Percentiles rank a stretch among this genome's conserved stretches.
Evolutionary conservation across 2,888 invertebrate genomes (phyloP).

Genomic region (Nemotelus nigrinus): DNA sequence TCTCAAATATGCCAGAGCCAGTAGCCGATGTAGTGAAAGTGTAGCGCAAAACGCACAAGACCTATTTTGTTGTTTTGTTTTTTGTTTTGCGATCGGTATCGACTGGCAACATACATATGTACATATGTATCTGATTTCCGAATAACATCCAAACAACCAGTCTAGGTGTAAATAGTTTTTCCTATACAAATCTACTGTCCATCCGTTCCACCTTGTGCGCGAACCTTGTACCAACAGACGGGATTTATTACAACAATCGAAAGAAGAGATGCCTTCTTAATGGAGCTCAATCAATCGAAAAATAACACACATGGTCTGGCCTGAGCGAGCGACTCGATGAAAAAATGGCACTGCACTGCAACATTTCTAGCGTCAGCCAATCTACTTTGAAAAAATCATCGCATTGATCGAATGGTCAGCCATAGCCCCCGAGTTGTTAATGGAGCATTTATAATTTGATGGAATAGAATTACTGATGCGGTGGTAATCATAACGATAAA

Average conservation of each 20-base stretch:
- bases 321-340: neutral
- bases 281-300: neutral
- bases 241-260: conserved; percentile 16
- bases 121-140: no score
- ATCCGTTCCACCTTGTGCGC: conserved; percentile 30
- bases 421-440: conserved; percentile 34
- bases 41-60: conserved; percentile 1
- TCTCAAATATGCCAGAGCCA: no score
- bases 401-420: neutral
- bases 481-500: conserved; percentile 21
- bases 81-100: no score
- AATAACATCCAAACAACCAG: no score
- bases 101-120: no score
- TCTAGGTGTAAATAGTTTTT: no score
- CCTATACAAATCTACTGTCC: neutral
- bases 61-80: neutral
- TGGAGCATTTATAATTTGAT: conserved; percentile 36
- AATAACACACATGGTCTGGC: neutral
- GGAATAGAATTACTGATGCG: conserved; percentile 17
- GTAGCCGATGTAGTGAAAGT: conserved; percentile 18
- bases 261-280: conserved; percentile 5
- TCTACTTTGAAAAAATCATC: neutral
- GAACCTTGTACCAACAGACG: conserved; percentile 17
- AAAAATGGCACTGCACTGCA: neutral
- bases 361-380: conserved; percentile 8